Evolutionary conservation across 2,113 vertebrate genomes (phyloP).

Genomic region (Plectropomus leopardus): DNA sequence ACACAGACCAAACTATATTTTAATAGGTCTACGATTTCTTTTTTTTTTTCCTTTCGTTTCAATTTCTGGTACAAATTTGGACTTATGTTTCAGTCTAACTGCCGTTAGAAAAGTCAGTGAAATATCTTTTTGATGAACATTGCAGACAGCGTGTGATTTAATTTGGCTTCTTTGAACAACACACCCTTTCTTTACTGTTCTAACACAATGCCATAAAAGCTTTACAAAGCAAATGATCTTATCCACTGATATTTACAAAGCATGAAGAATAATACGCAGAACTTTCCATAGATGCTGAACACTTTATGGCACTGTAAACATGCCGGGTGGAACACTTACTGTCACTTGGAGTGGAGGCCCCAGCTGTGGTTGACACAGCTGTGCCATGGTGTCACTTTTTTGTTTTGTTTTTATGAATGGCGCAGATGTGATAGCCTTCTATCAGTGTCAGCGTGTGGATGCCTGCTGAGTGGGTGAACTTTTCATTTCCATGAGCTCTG

Average conservation of each 20-base stretch:
- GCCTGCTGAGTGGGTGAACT: slow-evolving; percentile 52
- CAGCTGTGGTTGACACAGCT: slow-evolving; percentile 74
- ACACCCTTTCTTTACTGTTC: slow-evolving; percentile 20
- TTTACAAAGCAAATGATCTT: neutral
- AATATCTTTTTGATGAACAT: slow-evolving; percentile 9
- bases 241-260: slow-evolving; percentile 9
- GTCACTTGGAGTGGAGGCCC: slow-evolving; percentile 3
- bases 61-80: slow-evolving; percentile 53
- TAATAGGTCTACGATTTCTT: slow-evolving; percentile 53
- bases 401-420: slow-evolving; percentile 68
- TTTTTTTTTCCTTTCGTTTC: slow-evolving; percentile 33
- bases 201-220: slow-evolving; percentile 6
- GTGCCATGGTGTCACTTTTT: slow-evolving; percentile 60
- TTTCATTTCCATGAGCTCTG: slow-evolving; percentile 65
- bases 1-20: slow-evolving; percentile 64
- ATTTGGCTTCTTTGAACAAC: slow-evolving; percentile 11
- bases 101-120: neutral
- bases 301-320: neutral
- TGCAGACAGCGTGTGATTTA: slow-evolving; percentile 30
- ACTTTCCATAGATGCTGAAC: slow-evolving; percentile 31
- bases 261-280: slow-evolving; percentile 8
- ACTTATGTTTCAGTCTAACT: slow-evolving; percentile 13
- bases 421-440: slow-evolving; percentile 54
- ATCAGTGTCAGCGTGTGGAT: slow-evolving; percentile 67
- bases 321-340: slow-evolving; percentile 24